Evolutionary conservation across 2,888 invertebrate genomes (phyloP).

Genomic region (Deroplatys truncata): DNA sequence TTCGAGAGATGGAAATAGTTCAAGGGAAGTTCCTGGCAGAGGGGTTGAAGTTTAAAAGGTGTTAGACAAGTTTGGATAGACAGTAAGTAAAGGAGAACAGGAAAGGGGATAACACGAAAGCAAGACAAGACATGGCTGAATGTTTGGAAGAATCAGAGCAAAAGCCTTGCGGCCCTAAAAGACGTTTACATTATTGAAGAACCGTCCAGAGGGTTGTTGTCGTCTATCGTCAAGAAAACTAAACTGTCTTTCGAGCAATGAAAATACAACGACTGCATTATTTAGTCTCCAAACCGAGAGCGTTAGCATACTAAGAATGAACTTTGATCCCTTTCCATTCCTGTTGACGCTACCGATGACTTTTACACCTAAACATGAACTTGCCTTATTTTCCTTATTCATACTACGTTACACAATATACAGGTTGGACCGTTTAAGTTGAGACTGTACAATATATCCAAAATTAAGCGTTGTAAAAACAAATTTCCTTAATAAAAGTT

Average conservation of each 20-base stretch:
- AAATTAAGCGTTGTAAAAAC: too few species aligned
- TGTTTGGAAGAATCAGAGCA: background rate
- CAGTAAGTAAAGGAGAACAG: too few species aligned
- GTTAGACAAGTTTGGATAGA: too few species aligned
- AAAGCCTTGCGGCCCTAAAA: background rate
- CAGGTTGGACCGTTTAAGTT: too few species aligned
- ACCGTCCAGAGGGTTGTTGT: background rate
- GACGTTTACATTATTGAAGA: conserved; percentile 3
- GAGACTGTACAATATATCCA: too few species aligned
- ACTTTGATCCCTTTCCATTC: background rate
- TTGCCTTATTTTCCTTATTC: too few species aligned
- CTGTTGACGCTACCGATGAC: background rate
- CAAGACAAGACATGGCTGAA: too few species aligned
- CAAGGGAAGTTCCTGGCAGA: background rate
- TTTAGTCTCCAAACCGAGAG: background rate
- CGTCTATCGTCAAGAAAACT: background rate
- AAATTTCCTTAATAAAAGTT: too few species aligned
- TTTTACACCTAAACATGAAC: too few species aligned
- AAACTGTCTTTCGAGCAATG: background rate
- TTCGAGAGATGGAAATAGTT: background rate
- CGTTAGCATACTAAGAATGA: background rate
- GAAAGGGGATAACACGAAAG: too few species aligned
- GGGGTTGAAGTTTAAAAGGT: background rate
- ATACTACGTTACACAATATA: too few species aligned
- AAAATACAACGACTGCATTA: background rate